Conservation (phyloP, 1,140 invertebrate genomes). For the Megalonaias nervosa region DNA sequence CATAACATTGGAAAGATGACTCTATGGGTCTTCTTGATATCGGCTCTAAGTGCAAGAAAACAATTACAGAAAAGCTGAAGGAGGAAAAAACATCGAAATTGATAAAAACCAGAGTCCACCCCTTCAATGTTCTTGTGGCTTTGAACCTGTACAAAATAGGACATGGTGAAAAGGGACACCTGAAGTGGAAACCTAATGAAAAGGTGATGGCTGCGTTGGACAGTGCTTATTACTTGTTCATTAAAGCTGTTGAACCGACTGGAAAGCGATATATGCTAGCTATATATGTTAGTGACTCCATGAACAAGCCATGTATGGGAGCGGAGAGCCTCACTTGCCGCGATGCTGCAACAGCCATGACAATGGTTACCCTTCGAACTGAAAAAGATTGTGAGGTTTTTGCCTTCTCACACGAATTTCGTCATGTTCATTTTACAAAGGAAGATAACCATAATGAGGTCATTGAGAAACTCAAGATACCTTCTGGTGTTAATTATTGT, state of each 20-base stretch:
- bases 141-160: constrained; percentile 75
- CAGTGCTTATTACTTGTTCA: constrained; percentile 66
- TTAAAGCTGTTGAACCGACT: constrained; percentile 74
- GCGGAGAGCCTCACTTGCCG: constrained; percentile 37
- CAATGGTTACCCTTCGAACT: constrained; percentile 49
- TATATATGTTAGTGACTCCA: constrained; percentile 75
- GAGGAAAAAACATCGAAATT: constrained; percentile 70
- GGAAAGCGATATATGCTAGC: constrained; percentile 75
- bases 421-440: constrained; percentile 38
- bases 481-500: constrained; percentile 71
- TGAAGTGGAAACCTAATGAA: constrained; percentile 61
- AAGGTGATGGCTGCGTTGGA: constrained; percentile 65
- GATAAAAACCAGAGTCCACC: constrained; percentile 74
- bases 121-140: constrained; percentile 76
- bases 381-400: constrained; percentile 52
- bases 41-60: constrained; percentile 34
- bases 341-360: constrained; percentile 51
- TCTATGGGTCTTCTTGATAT: constrained; percentile 75
- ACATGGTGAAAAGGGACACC: constrained; percentile 73
- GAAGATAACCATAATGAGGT: constrained; percentile 53
- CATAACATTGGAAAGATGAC: constrained; percentile 79
- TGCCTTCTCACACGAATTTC: constrained; percentile 52
- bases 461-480: constrained; percentile 42
- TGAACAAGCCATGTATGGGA: constrained; percentile 59
- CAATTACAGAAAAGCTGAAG: constrained; percentile 42